Evolutionary conservation across 2,113 vertebrate genomes (phyloP), one percentile per base, ranked within the genome.

Genomic region (Macrotis lagotis): DNA sequence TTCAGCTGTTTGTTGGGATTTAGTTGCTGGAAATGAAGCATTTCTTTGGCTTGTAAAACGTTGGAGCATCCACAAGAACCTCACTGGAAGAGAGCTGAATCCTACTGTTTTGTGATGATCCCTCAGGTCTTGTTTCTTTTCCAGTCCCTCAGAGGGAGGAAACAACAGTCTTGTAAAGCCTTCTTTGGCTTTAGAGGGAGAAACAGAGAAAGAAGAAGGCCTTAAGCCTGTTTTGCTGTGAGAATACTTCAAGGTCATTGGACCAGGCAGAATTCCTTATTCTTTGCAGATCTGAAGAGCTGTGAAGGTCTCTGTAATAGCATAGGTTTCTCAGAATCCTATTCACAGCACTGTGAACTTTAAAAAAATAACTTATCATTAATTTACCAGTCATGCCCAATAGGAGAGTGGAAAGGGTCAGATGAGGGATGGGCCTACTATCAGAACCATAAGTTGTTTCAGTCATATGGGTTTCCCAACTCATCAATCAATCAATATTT

Each of bases 401-500:
- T 9, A 44, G 16, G 6, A 83, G 44, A 83, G n/a, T 44, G 5
- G 19, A 24, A 83, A 8, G 37, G 66, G 19, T 19, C 19, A 83
- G n/a, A 83, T 22, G n/a, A 44, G 19, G n/a, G 19, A 83, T 83
- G 24, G 16, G 37, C 19, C 7, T 22, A 44, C 0, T 8, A 2
- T 44, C n/a, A 83, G 66, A 83, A 7, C n/a, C 19, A 44, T 66
- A 14, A 66, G 31, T 37, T 16, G 59, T 31, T 66, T 37, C 59
- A 66, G 3, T 5, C 59, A 37, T 31, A 66, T 83, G 66, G n/a
- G 6, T 83, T 83, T 83, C 66, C 55, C 66, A 8, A 44, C 2
- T 44, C n/a, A 44, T 44, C n/a, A 74, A 59, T 92, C 47, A 89
- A 53, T 8, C 51, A 91, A 44, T 51, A 50, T 51, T 95, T 94